A percentile compares a stretch with the other conserved stretches of the same genome.
phyloP scores from a whole-genome alignment of 23 tunicate species.

The Trididemnum miniatum region DNA sequence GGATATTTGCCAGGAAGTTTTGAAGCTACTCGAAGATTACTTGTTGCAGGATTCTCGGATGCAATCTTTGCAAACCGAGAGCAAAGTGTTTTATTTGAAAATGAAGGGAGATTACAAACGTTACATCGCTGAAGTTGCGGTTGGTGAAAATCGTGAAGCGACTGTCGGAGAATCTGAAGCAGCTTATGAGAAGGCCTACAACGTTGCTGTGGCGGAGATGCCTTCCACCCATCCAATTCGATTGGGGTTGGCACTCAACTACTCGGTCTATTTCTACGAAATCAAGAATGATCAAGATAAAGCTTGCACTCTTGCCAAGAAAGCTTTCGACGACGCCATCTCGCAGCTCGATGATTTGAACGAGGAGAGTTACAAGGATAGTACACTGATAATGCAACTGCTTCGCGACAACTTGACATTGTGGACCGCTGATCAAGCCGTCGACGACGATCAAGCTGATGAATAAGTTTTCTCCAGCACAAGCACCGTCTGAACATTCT shows the following conservation, averaged over 20 bases:
- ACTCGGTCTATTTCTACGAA: conserved; percentile 72
- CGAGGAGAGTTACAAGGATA: conserved; percentile 94
- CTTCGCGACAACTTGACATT: conserved; percentile 94
- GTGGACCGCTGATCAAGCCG: conserved; percentile 75
- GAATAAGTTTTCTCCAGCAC: too few species aligned
- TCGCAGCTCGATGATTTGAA: conserved; percentile 67
- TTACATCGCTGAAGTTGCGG: conserved; percentile 75
- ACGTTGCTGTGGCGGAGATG: background rate
- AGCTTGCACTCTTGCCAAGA: conserved; percentile 75
- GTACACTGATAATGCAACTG: conserved; percentile 95
- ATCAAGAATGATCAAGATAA: conserved; percentile 34
- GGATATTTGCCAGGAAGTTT: conserved; percentile 50
- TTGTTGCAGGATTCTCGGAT: background rate
- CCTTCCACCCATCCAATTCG: conserved; percentile 70
- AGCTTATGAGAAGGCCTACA: conserved; percentile 47
- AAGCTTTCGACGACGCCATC: conserved; percentile 93
- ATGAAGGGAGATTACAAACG: conserved; percentile 74
- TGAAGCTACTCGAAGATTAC: conserved; percentile 22
- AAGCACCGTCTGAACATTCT: too few species aligned
- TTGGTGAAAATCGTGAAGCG: conserved; percentile 35
- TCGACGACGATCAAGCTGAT: conserved; percentile 12
- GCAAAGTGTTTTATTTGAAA: conserved; percentile 59
- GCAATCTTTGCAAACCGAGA: conserved; percentile 10
- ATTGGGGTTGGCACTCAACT: conserved; percentile 67
- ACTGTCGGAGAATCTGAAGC: conserved; percentile 31